A percentile compares a stretch with the other conserved stretches of the same genome.
Evolutionary conservation across 2,888 invertebrate species (phyloP).

Genomic region (Callinectes sapidus): DNA sequence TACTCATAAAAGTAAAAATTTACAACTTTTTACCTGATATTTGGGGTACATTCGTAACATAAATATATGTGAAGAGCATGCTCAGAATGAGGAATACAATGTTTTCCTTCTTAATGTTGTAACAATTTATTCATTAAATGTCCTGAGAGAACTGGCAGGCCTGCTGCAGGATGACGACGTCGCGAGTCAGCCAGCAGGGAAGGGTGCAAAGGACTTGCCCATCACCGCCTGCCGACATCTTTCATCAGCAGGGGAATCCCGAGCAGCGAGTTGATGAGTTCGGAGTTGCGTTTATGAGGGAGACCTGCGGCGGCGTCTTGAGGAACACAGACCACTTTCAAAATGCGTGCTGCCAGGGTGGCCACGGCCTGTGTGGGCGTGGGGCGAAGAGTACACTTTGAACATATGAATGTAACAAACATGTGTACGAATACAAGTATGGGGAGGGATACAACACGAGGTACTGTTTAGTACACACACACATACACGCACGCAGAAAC

Average conservation of each 20-base stretch:
- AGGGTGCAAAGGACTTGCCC: neutral
- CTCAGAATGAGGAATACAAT: no score
- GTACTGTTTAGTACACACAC: neutral
- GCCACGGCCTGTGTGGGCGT: slow-evolving; percentile 35
- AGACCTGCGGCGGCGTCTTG: neutral
- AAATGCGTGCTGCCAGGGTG: slow-evolving; percentile 36
- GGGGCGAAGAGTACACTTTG: neutral
- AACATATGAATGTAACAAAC: neutral
- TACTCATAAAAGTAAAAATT: no score
- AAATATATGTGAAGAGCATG: no score
- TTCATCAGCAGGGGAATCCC: slow-evolving; percentile 24
- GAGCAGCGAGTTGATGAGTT: slow-evolving; percentile 52
- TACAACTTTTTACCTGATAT: no score
- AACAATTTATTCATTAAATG: no score
- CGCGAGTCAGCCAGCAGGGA: neutral
- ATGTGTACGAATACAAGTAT: neutral
- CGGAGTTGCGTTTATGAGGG: slow-evolving; percentile 53
- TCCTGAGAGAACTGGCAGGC: neutral
- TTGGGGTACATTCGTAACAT: no score
- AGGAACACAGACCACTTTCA: slow-evolving; percentile 28
- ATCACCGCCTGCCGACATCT: slow-evolving; percentile 35
- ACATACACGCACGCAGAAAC: no score
- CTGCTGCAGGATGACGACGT: no score
- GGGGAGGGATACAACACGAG: neutral
- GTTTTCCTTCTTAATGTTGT: no score